Conservation (phyloP, 1,140 invertebrate genomes). For the Macrotrachela quadricornifera region DNA sequence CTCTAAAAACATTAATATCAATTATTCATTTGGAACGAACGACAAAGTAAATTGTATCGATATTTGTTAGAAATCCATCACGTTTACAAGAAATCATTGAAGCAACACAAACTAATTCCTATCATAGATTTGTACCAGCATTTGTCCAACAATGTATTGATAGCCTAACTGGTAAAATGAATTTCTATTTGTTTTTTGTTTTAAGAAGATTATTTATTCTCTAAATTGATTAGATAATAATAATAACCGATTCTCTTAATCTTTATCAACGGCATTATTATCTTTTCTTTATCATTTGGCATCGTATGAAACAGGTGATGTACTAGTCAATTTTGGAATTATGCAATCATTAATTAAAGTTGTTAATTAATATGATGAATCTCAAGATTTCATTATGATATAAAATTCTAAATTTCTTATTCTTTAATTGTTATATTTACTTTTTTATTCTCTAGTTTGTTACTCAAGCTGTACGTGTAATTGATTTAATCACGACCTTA, state of each 20-base stretch:
- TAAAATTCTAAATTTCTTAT: slow-evolving; percentile 12
- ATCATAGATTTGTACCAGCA: slow-evolving; percentile 66
- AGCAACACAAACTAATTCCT: slow-evolving; percentile 64
- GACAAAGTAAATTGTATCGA: slow-evolving; percentile 39
- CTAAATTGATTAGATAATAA: slow-evolving; percentile 18
- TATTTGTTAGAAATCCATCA: slow-evolving; percentile 5
- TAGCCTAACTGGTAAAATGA: background rate
- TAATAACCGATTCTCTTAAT: slow-evolving; percentile 43
- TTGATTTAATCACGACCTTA: slow-evolving; percentile 72
- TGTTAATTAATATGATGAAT: slow-evolving; percentile 59
- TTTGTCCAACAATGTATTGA: slow-evolving; percentile 36
- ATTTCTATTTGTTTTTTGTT: background rate
- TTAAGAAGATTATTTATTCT: background rate
- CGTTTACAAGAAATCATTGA: slow-evolving; percentile 56
- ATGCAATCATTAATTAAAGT: slow-evolving; percentile 70
- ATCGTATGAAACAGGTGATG: slow-evolving; percentile 60
- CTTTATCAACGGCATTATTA: slow-evolving; percentile 63
- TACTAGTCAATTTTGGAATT: slow-evolving; percentile 67
- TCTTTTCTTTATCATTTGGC: slow-evolving; percentile 74
- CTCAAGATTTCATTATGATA: slow-evolving; percentile 62
- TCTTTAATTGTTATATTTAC: background rate
- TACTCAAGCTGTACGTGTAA: slow-evolving; percentile 66
- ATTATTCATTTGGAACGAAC: slow-evolving; percentile 72
- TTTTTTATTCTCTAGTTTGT: slow-evolving; percentile 45
- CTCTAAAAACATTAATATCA: slow-evolving; percentile 59